A percentile compares a stretch with the other conserved stretches of the same genome.
phyloP scores from a whole-genome alignment of 30 jellyfish, hydroid and myxozoan genomes.

The Phacellophora camtschatica region DNA sequence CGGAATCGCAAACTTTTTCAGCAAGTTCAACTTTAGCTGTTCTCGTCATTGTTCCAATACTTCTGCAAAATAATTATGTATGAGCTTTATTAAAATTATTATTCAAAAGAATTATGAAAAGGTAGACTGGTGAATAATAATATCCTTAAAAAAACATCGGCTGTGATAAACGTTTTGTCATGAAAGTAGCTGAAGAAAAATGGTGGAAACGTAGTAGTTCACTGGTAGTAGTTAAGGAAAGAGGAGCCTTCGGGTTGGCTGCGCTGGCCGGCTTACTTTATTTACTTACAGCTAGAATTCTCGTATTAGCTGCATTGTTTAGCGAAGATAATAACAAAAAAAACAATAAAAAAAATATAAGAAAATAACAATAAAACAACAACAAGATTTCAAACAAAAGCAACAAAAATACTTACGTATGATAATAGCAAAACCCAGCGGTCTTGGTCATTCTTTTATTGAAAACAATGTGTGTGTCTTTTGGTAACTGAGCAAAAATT shows the following conservation, averaged over 20 bases:
- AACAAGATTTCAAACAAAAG: neutral
- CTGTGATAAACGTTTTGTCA: no score
- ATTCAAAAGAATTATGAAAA: no score
- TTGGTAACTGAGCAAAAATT: conserved; percentile 58
- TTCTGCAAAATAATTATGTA: conserved; percentile 30
- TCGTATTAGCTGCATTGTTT: no score
- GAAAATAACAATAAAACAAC: neutral
- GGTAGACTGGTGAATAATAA: no score
- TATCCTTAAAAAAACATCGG: no score
- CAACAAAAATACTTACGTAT: conserved; percentile 4
- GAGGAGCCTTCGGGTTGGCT: no score
- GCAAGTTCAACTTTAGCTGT: conserved; percentile 75
- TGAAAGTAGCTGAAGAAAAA: no score
- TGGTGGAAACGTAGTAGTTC: no score
- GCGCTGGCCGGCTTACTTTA: no score
- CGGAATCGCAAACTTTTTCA: conserved; percentile 79
- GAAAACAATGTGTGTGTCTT: conserved; percentile 64
- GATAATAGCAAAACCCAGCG: conserved; percentile 93
- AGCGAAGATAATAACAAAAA: neutral
- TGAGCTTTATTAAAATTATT: no score
- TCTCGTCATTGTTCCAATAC: conserved; percentile 22
- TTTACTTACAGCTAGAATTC: no score
- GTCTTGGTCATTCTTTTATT: conserved; percentile 89
- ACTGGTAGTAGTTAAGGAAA: no score
- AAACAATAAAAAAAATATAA: neutral